A percentile compares a stretch with the other conserved stretches of the same genome.
Evolutionary conservation across 2,113 vertebrate genomes (phyloP).

Genomic region (Myotis brandtii): DNA sequence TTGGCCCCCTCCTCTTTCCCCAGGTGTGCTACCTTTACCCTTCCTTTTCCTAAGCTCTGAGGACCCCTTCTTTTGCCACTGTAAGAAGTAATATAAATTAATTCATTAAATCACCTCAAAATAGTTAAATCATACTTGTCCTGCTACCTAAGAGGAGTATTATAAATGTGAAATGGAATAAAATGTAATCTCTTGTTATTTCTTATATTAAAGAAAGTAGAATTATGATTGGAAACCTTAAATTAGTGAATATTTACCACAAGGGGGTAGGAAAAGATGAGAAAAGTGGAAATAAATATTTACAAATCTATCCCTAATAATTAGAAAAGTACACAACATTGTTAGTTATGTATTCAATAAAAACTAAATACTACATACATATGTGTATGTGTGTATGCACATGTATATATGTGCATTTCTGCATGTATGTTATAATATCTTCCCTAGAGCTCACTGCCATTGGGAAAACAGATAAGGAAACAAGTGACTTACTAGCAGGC

Average conservation of each 20-base stretch:
- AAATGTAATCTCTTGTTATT: background rate
- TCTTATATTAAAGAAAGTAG: background rate
- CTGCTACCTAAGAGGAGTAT: background rate
- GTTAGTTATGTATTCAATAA: background rate
- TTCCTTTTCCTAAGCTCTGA: too few species aligned
- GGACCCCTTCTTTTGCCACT: too few species aligned
- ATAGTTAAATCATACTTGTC: background rate
- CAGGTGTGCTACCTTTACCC: too few species aligned
- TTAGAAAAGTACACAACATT: background rate
- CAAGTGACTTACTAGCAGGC: background rate
- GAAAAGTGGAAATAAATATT: constrained; percentile 11
- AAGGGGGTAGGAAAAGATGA: background rate
- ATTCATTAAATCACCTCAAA: background rate
- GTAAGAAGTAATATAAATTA: background rate
- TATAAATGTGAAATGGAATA: background rate
- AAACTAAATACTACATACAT: background rate
- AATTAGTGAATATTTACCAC: constrained; percentile 30
- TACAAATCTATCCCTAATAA: background rate
- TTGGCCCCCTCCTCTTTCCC: too few species aligned
- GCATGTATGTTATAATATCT: background rate
- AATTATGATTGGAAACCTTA: background rate
- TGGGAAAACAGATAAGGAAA: background rate
- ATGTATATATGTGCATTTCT: background rate
- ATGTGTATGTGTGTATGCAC: background rate
- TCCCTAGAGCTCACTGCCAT: background rate